Evolutionary conservation across 1,140 invertebrate genomes (phyloP).

Genomic region (Bombus impatiens): DNA sequence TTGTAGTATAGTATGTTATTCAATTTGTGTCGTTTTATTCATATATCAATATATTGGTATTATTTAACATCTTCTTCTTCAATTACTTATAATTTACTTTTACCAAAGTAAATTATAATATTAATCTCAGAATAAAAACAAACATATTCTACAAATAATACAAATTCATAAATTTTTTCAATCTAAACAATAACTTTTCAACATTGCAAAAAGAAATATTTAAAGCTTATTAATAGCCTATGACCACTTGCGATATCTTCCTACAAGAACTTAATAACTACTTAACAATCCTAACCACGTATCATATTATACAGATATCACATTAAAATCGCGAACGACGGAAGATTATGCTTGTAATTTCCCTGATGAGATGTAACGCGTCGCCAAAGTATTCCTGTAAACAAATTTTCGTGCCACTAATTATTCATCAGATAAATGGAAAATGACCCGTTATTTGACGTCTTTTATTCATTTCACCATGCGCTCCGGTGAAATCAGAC

Average conservation of each 20-base stretch:
- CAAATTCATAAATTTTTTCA: not conserved
- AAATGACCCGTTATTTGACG: not conserved
- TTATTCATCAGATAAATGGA: slow-evolving; percentile 30
- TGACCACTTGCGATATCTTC: not conserved
- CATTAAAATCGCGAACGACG: not conserved
- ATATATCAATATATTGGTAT: no score
- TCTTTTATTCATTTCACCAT: slow-evolving; percentile 15
- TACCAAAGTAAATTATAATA: no score
- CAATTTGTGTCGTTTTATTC: no score
- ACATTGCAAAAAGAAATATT: no score
- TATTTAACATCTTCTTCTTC: no score
- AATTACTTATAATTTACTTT: no score
- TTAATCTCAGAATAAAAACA: not conserved
- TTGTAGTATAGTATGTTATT: not conserved
- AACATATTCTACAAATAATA: no score
- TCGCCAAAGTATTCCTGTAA: not conserved
- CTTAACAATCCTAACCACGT: not conserved
- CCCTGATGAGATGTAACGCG: not conserved
- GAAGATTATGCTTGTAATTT: not conserved
- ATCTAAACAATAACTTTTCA: no score
- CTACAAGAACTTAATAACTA: not conserved
- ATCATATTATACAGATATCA: not conserved
- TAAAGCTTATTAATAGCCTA: no score
- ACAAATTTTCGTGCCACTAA: slow-evolving; percentile 38
- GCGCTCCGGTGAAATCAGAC: slow-evolving; percentile 23